Base-by-base conservation (phyloP, 2,888 invertebrate species). In the Cotesia congregata region DNA sequence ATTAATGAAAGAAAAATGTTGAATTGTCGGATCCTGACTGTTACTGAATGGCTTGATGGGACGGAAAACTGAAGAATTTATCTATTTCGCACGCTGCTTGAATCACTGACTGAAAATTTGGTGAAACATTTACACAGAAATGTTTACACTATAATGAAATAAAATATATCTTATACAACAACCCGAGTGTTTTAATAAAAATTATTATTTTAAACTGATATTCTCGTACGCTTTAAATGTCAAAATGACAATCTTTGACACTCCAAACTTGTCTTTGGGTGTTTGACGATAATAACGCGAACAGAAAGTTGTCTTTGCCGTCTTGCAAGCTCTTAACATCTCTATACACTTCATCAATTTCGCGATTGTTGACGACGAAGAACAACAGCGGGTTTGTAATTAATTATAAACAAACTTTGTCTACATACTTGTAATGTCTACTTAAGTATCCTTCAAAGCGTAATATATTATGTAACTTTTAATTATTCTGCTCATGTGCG, bases 1-100 rank as follows among this genome's bases (percentile, higher is more conserved):
- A 73, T 73, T 73, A 73, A 67, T 73, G 73, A 73, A 73, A 60
- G 73, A 67, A 67, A 73, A 73, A 73, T 65, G 67, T 59, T 65
- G 38, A 20, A 73, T 73, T 65, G 50, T 41, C 39, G 30, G 38
- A 15, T 30, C 61, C 60, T 60, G 38, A 38, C 15, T 20, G 64
- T 72, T 40, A 62, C 62, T 40, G 64, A 41, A 70, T 30, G n/a
- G 59, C 59, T 70, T 70, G 70, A 59, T 70, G 50, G 50, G 12
- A 40, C 40, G 64, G 64, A 72, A 64, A 61, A 39, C 50, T 72
- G 62, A 73, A 67, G 60, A 73, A 73, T 67, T 73, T 73, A 73
- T 73, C 72, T 72, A 38, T 67, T 73, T 73, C 67, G 64, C 50
- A 73, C 73, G 41, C 73, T 67, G 65, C n/a, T 20, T 20, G 67